Base-by-base conservation (phyloP, 2,888 invertebrate species). In the Lepetodrilus schrolli region DNA sequence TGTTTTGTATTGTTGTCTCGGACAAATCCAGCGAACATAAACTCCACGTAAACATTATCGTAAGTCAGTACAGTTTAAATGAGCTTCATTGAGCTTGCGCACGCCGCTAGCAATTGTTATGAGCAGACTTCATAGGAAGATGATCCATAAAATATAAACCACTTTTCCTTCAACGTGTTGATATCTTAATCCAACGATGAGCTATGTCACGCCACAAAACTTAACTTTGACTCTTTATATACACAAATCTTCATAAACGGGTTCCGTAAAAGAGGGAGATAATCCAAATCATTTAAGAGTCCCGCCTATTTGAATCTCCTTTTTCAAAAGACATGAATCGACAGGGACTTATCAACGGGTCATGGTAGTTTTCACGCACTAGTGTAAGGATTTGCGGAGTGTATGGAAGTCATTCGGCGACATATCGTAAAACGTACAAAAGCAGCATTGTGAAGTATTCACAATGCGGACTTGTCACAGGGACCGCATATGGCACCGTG, bases 301-400 rank as follows among this genome's bases (percentile, higher is more conserved):
- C 58, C 58, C 58, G 58, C 58, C 58, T 58, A 58, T 23, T 17
- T 17, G 2, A 58, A 58, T 58, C 58, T 58, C 34, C n/a, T 30
- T 34, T 30, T 58, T 34, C 30, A 58, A 58, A 58, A 30, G 58
- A 34, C 58, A 3, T 34, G 58, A 58, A 58, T 58, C 34, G 17
- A 23, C 58, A 17, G 17, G 17, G 58, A 26, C 26, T 30, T 26
- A 17, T 30, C 34, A 26, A 58, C 26, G 17, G 30, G 58, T 58
- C 58, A 58, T 58, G 58, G 26, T 34, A 58, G 58, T 58, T 58
- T 58, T 58, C 26, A 58, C 58, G 58, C 58, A 58, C 58, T 58
- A 34, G 26, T 58, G 58, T 30, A 30, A 58, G 58, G 58, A 8
- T 34, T 58, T 58, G 34, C 26, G 34, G n/a, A 23, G 13, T 58